phyloP scores from a whole-genome alignment of 2,888 invertebrate species.

The Conchocele bisecta region DNA sequence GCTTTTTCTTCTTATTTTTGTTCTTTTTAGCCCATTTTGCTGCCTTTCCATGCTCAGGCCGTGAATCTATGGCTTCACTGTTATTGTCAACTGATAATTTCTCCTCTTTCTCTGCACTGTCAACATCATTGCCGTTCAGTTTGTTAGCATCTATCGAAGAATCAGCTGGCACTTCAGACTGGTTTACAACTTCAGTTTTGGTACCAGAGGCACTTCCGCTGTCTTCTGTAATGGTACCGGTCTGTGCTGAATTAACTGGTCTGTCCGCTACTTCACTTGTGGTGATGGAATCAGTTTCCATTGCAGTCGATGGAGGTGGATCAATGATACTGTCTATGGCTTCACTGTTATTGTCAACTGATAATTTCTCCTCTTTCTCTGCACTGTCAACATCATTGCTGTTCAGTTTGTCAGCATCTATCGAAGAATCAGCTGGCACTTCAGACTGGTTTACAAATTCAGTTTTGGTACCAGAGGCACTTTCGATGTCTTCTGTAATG shows the following conservation, averaged over 20 bases:
- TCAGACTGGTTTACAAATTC: background rate
- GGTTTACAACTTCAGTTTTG: background rate
- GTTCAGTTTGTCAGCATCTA: slow-evolving; percentile 4
- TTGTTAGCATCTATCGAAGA: background rate
- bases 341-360: background rate
- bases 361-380: background rate
- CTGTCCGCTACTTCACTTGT: too few relatives aligned
- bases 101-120: background rate
- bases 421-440: background rate
- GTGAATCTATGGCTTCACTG: too few relatives aligned
- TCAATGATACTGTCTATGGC: too few relatives aligned
- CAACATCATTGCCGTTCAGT: slow-evolving; percentile 5
- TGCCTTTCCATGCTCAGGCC: background rate
- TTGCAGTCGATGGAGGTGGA: too few relatives aligned
- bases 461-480: background rate
- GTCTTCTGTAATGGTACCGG: background rate
- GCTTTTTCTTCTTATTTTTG: slow-evolving; percentile 19
- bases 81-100: background rate
- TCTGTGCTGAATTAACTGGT: too few relatives aligned
- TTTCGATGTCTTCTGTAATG: background rate
- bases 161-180: background rate
- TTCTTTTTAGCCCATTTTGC: slow-evolving; percentile 1
- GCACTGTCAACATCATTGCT: slow-evolving; percentile 8
- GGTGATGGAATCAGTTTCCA: too few relatives aligned
- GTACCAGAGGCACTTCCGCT: background rate